These are phyloP conservation scores for Zelleria hepariella DNA, from an alignment of 2,888 invertebrate genomes.

Conservation along the genomic window DNA sequence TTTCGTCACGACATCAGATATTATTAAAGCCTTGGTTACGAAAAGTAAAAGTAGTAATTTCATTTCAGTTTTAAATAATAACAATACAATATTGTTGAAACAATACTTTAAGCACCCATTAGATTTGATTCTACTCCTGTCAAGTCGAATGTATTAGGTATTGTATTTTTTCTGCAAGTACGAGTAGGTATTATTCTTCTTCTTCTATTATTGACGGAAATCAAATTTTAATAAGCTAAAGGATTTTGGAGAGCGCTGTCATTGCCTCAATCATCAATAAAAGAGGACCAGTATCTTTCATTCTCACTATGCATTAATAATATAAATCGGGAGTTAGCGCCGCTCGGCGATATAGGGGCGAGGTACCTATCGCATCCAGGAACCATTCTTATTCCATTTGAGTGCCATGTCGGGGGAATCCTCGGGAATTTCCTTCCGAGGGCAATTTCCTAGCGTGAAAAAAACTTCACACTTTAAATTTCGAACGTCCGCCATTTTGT, in stretches of 20 bases:
- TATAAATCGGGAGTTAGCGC: background rate
- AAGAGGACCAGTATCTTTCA: background rate
- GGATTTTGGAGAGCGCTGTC: background rate
- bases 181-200: too few species aligned
- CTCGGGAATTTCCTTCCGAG: conserved; percentile 12
- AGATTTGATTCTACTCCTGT: too few species aligned
- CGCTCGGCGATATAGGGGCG: conserved; percentile 22
- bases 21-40: too few species aligned
- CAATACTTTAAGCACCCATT: too few species aligned
- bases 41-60: too few species aligned
- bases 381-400: conserved; percentile 25
- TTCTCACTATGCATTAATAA: conserved; percentile 6
- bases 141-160: too few species aligned
- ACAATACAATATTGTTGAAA: too few species aligned
- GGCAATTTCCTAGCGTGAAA: conserved; percentile 34
- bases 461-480: conserved; percentile 56
- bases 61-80: too few species aligned
- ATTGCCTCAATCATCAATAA: background rate
- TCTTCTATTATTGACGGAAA: too few species aligned
- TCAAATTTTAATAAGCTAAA: too few species aligned
- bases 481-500: conserved; percentile 32
- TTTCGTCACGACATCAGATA: too few species aligned
- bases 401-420: background rate
- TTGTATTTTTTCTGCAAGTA: too few species aligned
- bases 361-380: conserved; percentile 26